Evolutionary conservation across 2,113 vertebrate genomes (phyloP).

Genomic region (Tichodroma muraria): DNA sequence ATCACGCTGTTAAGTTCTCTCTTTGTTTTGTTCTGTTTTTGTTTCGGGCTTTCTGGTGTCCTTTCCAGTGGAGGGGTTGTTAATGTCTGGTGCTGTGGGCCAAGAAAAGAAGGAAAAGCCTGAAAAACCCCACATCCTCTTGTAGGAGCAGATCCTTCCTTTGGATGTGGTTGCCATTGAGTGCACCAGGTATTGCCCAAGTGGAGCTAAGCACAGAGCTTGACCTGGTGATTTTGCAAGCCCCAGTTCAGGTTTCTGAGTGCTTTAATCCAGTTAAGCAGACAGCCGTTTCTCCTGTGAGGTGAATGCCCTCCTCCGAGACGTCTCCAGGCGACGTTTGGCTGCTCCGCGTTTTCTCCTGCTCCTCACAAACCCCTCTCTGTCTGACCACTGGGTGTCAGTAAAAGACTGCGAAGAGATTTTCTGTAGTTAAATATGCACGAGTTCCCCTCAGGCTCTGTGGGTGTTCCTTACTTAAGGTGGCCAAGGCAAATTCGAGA

Average conservation of each 20-base stretch:
- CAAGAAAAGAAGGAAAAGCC: background rate
- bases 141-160: background rate
- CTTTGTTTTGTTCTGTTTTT: background rate
- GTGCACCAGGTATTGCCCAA: background rate
- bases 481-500: background rate
- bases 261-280: background rate
- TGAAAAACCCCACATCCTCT: background rate
- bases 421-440: background rate
- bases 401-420: background rate
- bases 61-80: background rate
- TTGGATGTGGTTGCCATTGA: background rate
- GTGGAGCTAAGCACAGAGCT: background rate
- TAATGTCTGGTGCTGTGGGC: background rate
- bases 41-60: background rate
- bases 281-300: background rate
- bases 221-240: conserved; percentile 1
- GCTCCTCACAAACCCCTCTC: background rate
- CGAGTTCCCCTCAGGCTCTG: background rate
- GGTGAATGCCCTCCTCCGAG: background rate
- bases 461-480: conserved; percentile 48
- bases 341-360: background rate
- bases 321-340: background rate
- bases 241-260: background rate
- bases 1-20: background rate
- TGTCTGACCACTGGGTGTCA: conserved; percentile 54